Evolutionary conservation across 2,888 invertebrate species (phyloP).

Genomic region (Pseudococcus longispinus): DNA sequence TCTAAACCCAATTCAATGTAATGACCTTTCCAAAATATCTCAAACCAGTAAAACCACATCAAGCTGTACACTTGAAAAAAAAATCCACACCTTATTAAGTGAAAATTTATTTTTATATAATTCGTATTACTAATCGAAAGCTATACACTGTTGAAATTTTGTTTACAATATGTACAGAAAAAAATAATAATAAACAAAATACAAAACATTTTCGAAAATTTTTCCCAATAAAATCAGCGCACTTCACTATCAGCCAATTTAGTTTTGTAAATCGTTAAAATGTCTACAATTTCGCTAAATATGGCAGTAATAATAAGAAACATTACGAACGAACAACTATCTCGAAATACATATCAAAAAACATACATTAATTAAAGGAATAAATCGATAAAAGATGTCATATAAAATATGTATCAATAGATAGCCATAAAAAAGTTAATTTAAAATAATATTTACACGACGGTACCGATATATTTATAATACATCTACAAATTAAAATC

Average conservation of each 20-base stretch:
- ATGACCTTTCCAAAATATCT: not conserved
- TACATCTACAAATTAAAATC: slow-evolving; percentile 32
- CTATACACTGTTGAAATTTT: slow-evolving; percentile 51
- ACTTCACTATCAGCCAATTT: slow-evolving; percentile 32
- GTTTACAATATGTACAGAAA: slow-evolving; percentile 48
- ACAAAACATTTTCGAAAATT: slow-evolving; percentile 30
- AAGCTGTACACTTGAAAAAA: not conserved
- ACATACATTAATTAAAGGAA: slow-evolving; percentile 38
- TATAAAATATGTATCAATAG: slow-evolving; percentile 50
- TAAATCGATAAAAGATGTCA: slow-evolving; percentile 46
- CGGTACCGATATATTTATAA: slow-evolving; percentile 33
- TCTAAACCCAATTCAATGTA: too few relatives aligned
- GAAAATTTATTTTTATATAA: slow-evolving; percentile 50
- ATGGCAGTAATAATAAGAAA: slow-evolving; percentile 48
- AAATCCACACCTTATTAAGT: slow-evolving; percentile 37
- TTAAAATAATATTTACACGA: slow-evolving; percentile 46
- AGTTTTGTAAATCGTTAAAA: slow-evolving; percentile 35
- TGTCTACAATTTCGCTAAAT: slow-evolving; percentile 37
- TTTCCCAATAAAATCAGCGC: slow-evolving; percentile 35
- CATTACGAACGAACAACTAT: slow-evolving; percentile 45
- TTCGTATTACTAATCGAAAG: slow-evolving; percentile 48
- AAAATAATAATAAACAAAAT: slow-evolving; percentile 40
- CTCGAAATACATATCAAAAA: slow-evolving; percentile 39
- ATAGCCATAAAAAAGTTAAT: slow-evolving; percentile 49
- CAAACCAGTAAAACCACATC: not conserved